A percentile compares a stretch with the other conserved stretches of the same genome.
phyloP scores from a whole-genome alignment of 1,140 invertebrate genomes.

The Glossosoma conforme region DNA sequence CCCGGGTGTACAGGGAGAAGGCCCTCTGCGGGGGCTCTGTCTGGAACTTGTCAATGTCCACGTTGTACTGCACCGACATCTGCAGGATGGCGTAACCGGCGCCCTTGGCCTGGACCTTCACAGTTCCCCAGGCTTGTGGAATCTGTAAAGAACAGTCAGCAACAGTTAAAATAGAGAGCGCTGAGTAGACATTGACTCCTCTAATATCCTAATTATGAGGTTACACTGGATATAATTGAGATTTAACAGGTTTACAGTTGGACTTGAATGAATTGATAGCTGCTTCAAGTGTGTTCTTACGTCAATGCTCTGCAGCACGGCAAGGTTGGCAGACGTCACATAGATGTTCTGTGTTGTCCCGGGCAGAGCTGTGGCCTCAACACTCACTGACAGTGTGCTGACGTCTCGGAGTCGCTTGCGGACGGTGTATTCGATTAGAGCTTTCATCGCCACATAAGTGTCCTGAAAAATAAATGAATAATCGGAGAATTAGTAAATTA shows the following conservation, averaged over 20 bases:
- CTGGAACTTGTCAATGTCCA: conserved; percentile 81
- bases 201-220: background rate
- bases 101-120: conserved; percentile 84
- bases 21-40: conserved; percentile 75
- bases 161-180: background rate
- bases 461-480: conserved; percentile 59
- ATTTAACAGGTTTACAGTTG: background rate
- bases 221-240: background rate
- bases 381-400: conserved; percentile 71
- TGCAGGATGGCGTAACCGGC: conserved; percentile 88
- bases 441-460: conserved; percentile 83
- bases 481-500: too few relatives aligned
- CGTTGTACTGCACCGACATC: conserved; percentile 93
- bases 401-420: conserved; percentile 81
- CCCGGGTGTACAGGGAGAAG: conserved; percentile 67
- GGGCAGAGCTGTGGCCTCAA: conserved; percentile 81
- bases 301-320: conserved; percentile 68
- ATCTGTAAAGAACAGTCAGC: too few relatives aligned
- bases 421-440: conserved; percentile 85
- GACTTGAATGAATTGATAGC: background rate
- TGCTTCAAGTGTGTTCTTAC: conserved; percentile 42
- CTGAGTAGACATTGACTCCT: background rate
- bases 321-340: conserved; percentile 72
- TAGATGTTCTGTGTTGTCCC: conserved; percentile 60
- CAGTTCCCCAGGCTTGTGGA: conserved; percentile 87